Evolutionary conservation across 2,888 invertebrate species (phyloP), one percentile per base, ranked within the genome.

Genomic region (Cybosia mesomella): DNA sequence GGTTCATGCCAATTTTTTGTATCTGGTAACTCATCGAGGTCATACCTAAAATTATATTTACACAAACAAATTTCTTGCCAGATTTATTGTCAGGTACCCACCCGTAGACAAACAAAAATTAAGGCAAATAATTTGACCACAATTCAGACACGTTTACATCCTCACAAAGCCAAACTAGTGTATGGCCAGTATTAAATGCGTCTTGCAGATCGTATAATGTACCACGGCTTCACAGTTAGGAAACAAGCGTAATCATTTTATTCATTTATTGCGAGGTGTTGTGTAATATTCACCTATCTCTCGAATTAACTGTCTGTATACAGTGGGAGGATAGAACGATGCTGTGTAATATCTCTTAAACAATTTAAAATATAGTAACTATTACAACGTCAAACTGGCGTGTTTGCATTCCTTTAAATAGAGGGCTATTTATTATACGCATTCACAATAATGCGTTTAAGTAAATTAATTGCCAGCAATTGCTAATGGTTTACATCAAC

Each of bases 251-350:
- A 9, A 60, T 9, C n/a, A n/a, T n/a, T n/a, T n/a, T n/a, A n/a
- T n/a, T n/a, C n/a, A n/a, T 60, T 43, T 24, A 18, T 22, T 15
- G 60, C 22, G 60, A 61, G 60, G 39, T 60, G 22, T 9, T 5
- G 49, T 22, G 28, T 34, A 43, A 13, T 11, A 21, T 11, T 9
- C 32, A 54, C 15, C 32, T 34, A 53, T 28, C 54, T 62, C 21
- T 13, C 49, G 39, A 34, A 67, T 34, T 65, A 67, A 34, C 53
- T 54, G 32, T 21, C 28, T 62, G 28, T 54, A 62, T 32, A 62
- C 62, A 62, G 21, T 62, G 53, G 53, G 32, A 34, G 43, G 43
- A 49, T 49, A 49, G 60, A 28, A n/a, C 28, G 43, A 18, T 61
- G n/a, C 36, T 36, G 36, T 28, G 28, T 28, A 5, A n/a, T 58